Conservation (phyloP, 2,113 vertebrate genomes). For the Odontesthes bonariensis region DNA sequence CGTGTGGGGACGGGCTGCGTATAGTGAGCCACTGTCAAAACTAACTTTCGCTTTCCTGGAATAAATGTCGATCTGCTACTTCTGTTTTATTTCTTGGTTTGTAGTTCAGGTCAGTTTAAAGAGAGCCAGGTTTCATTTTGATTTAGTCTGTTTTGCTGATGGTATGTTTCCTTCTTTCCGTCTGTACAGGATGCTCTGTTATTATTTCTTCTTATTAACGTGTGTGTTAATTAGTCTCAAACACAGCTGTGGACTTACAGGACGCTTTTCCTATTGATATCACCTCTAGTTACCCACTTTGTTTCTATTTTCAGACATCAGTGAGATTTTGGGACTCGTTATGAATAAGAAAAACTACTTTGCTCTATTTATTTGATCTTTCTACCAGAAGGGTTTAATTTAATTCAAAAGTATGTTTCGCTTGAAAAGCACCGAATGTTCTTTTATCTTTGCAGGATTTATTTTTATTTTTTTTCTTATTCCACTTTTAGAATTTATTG, state of each 20-base stretch:
- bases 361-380: neutral
- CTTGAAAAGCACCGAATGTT: slow-evolving; percentile 17
- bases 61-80: slow-evolving; percentile 16
- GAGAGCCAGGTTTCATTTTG: slow-evolving; percentile 17
- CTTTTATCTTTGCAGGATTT: slow-evolving; percentile 9
- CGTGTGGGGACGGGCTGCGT: too few species aligned
- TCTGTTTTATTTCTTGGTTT: slow-evolving; percentile 40
- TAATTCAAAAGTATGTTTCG: neutral
- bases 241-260: neutral
- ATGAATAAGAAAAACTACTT: neutral
- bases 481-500: slow-evolving; percentile 30
- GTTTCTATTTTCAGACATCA: slow-evolving; percentile 15
- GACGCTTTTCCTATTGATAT: neutral
- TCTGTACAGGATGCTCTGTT: slow-evolving; percentile 17
- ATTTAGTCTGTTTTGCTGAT: slow-evolving; percentile 3
- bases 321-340: neutral
- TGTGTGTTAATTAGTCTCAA: slow-evolving; percentile 15
- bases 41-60: too few species aligned
- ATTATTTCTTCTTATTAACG: neutral
- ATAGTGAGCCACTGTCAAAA: too few species aligned
- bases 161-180: slow-evolving; percentile 7
- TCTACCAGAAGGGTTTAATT: neutral
- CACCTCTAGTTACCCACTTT: neutral
- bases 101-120: slow-evolving; percentile 19
- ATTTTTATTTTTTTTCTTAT: slow-evolving; percentile 32